These are phyloP conservation scores for Lissocephala sabroskyi DNA, from an alignment of 2,888 invertebrate species.

Conservation along the genomic window DNA sequence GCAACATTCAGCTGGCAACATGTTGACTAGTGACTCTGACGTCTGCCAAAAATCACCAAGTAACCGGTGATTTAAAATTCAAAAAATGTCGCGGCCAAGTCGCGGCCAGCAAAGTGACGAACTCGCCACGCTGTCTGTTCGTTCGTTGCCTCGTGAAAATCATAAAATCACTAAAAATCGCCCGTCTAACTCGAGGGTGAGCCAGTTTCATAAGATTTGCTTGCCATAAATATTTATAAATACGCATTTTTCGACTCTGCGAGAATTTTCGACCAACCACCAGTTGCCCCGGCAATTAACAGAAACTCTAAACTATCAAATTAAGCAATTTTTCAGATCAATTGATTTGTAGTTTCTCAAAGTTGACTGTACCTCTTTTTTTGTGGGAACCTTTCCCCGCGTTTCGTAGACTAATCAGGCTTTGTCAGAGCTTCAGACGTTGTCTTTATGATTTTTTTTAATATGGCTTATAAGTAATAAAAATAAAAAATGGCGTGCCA, in stretches of 20 bases:
- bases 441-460: neutral
- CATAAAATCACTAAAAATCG: neutral
- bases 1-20: slow-evolving; percentile 25
- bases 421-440: neutral
- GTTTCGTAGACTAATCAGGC: no score
- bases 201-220: slow-evolving; percentile 1
- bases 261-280: neutral
- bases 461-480: no score
- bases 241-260: neutral
- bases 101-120: slow-evolving; percentile 6
- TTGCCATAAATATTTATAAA: neutral
- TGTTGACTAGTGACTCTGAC: slow-evolving; percentile 23
- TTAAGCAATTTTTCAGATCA: no score
- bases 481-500: no score
- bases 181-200: slow-evolving; percentile 10
- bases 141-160: neutral
- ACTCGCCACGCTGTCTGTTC: slow-evolving; percentile 2
- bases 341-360: neutral
- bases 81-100: slow-evolving; percentile 10
- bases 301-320: no score
- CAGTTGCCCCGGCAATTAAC: no score
- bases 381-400: neutral
- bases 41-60: neutral
- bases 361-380: neutral
- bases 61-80: slow-evolving; percentile 10